phyloP scores from a whole-genome alignment of 2,888 invertebrate species.

The Tenthredo mesomela region DNA sequence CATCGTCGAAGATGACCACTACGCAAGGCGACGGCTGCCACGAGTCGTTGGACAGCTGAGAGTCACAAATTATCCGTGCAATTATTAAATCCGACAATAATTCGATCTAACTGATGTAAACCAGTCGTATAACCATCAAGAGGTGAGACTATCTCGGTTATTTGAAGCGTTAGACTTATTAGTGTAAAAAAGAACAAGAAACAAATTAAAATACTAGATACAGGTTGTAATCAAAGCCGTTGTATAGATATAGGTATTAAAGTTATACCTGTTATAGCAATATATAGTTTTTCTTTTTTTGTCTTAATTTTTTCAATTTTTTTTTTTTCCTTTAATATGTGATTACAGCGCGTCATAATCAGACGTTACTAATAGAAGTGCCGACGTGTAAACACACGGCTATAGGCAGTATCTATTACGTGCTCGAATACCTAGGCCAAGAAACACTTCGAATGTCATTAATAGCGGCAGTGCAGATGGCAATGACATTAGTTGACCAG shows the following conservation, averaged over 20 bases:
- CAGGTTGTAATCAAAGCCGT: slow-evolving; percentile 17
- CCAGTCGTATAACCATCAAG: background rate
- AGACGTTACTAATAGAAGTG: slow-evolving; percentile 45
- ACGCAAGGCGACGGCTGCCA: slow-evolving; percentile 35
- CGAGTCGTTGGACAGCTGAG: slow-evolving; percentile 31
- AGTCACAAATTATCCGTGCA: background rate
- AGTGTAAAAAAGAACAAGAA: background rate
- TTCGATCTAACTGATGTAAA: background rate
- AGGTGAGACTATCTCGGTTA: background rate
- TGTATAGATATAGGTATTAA: background rate
- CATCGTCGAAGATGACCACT: background rate
- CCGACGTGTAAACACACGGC: slow-evolving; percentile 32
- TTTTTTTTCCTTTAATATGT: background rate
- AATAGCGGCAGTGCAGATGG: slow-evolving; percentile 2
- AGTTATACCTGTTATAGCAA: background rate
- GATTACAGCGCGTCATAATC: slow-evolving; percentile 32
- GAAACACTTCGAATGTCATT: slow-evolving; percentile 33
- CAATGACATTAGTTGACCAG: slow-evolving; percentile 30
- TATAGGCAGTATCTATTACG: slow-evolving; percentile 13
- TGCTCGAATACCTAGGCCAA: slow-evolving; percentile 16
- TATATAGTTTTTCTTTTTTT: background rate
- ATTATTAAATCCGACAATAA: background rate
- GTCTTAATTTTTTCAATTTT: background rate
- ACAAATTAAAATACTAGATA: background rate
- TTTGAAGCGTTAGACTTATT: background rate